Conservation (phyloP, 2,113 vertebrate species). For the Climacteris rufus region DNA sequence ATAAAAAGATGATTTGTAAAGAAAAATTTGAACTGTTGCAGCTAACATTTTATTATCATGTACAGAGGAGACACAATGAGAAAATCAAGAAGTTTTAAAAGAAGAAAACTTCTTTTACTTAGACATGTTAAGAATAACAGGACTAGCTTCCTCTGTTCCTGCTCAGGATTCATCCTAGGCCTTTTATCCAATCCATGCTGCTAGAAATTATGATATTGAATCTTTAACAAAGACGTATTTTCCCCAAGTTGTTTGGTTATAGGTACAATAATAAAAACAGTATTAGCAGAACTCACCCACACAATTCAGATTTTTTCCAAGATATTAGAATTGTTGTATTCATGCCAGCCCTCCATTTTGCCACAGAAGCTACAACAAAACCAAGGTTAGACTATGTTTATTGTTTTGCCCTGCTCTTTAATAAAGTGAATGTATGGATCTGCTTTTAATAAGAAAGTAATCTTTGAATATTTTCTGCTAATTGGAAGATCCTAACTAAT, state of each 20-base stretch:
- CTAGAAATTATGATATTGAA: not conserved
- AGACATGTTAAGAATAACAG: not conserved
- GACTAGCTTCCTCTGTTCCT: not conserved
- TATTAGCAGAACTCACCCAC: not conserved
- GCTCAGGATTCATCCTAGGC: not conserved
- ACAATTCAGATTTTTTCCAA: not conserved
- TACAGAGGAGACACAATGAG: not conserved
- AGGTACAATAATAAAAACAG: not conserved
- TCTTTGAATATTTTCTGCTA: not conserved
- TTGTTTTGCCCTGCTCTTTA: not conserved
- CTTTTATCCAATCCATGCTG: not conserved
- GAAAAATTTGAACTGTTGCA: not conserved
- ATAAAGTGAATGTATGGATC: not conserved
- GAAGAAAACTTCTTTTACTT: not conserved
- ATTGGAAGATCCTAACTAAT: not conserved
- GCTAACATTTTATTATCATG: not conserved
- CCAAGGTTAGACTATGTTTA: not conserved
- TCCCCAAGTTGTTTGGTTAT: not conserved
- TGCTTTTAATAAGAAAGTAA: not conserved
- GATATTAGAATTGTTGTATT: not conserved
- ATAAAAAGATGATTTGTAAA: not conserved
- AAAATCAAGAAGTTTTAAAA: not conserved
- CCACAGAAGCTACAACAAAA: not conserved
- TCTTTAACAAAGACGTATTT: not conserved
- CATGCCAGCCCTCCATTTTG: not conserved